These are phyloP conservation scores for Axis porcinus DNA, from an alignment of 2,113 vertebrate species.

Conservation along the genomic window DNA sequence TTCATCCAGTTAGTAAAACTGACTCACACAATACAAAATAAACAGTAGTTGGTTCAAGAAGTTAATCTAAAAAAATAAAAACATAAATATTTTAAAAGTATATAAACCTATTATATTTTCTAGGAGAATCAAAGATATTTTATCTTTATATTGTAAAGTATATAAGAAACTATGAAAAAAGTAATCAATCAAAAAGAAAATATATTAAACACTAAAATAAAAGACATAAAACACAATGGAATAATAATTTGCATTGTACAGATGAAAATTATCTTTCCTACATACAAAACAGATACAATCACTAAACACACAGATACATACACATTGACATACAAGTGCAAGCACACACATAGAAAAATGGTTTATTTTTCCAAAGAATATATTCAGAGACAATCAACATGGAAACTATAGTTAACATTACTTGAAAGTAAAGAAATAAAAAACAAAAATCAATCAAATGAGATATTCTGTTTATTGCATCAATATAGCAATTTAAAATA, in stretches of 20 bases:
- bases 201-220: neutral
- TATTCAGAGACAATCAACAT: neutral
- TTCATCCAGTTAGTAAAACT: neutral
- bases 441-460: neutral
- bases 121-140: neutral
- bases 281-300: neutral
- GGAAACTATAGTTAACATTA: neutral
- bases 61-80: neutral
- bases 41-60: neutral
- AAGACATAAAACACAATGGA: neutral
- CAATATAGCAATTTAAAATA: neutral
- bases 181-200: neutral
- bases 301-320: neutral
- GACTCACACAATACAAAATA: neutral
- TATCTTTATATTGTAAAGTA: neutral
- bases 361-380: neutral
- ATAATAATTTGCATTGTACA: neutral
- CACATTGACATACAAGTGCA: neutral
- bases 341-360: neutral
- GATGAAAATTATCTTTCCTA: neutral
- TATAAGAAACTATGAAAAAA: neutral
- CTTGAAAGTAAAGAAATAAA: neutral
- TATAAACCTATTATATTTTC: neutral
- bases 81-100: neutral
- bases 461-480: neutral